Conservation (phyloP, 2,113 vertebrate species). For the Rutilus rutilus region DNA sequence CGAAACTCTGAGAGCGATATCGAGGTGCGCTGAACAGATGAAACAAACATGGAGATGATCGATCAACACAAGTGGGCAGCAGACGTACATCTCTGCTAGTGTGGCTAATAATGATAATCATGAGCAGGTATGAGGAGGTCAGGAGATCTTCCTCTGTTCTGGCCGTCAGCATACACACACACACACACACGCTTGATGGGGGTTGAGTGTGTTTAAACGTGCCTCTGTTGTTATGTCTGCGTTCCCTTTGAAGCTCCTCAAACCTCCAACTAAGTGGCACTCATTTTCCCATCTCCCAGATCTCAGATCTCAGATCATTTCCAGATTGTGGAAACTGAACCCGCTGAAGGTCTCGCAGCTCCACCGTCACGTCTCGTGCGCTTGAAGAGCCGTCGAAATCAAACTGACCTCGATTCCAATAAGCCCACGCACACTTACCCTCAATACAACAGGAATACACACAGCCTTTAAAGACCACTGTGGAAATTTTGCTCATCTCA, state of each 20-base stretch:
- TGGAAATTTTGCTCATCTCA: slow-evolving; percentile 52
- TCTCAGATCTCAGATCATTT: slow-evolving; percentile 46
- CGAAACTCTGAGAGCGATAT: neutral
- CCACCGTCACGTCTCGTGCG: neutral
- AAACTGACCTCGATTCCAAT: slow-evolving; percentile 43
- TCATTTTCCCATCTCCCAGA: slow-evolving; percentile 69
- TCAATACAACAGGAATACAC: slow-evolving; percentile 28
- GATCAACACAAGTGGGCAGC: neutral
- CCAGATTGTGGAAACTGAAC: slow-evolving; percentile 50
- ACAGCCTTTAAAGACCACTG: slow-evolving; percentile 48
- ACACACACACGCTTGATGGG: neutral
- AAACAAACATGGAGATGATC: too few species aligned
- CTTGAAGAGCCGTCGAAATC: neutral
- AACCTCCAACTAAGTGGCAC: slow-evolving; percentile 76
- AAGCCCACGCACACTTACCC: slow-evolving; percentile 21
- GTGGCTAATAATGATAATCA: neutral
- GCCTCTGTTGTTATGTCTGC: slow-evolving; percentile 78
- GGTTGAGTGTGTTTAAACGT: slow-evolving; percentile 73
- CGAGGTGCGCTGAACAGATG: neutral
- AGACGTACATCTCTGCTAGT: neutral
- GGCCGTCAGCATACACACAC: too few species aligned
- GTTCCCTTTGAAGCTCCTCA: slow-evolving; percentile 76
- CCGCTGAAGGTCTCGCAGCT: too few species aligned
- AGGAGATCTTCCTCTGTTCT: neutral
- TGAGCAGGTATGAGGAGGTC: neutral